phyloP scores from a whole-genome alignment of 2,797 vertebrate genomes.

The Chaunax sp. region DNA sequence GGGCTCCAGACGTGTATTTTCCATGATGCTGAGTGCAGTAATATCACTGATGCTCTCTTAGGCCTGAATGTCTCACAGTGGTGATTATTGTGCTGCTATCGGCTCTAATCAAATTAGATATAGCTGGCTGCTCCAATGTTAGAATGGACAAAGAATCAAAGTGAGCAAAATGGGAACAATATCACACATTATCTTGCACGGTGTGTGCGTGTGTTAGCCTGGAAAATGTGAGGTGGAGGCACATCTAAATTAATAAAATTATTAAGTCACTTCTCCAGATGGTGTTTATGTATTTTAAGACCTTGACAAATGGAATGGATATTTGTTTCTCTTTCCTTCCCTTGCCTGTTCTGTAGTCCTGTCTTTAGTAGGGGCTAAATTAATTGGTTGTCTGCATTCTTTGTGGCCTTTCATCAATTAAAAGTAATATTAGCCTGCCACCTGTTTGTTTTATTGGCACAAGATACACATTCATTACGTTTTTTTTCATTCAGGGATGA shows the following conservation, averaged over 20 bases:
- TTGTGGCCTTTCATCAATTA: conserved; percentile 79
- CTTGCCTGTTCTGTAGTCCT: conserved; percentile 35
- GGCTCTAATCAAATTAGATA: conserved; percentile 80
- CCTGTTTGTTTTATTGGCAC: conserved; percentile 60
- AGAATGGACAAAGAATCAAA: conserved; percentile 63
- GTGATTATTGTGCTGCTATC: conserved; percentile 70
- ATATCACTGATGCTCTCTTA: conserved; percentile 50
- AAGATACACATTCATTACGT: conserved; percentile 36
- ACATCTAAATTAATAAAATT: conserved; percentile 67
- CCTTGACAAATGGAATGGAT: conserved; percentile 64
- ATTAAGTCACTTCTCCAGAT: conserved; percentile 75
- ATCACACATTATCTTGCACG: conserved; percentile 54
- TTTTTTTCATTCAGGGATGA: conserved; percentile 42
- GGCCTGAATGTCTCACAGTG: conserved; percentile 48
- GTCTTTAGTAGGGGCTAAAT: conserved; percentile 65
- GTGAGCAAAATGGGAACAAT: conserved; percentile 66
- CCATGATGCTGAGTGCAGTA: conserved; percentile 68
- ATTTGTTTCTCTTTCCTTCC: conserved; percentile 51
- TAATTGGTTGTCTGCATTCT: conserved; percentile 67
- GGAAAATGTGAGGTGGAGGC: conserved; percentile 19
- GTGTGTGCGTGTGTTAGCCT: conserved; percentile 42
- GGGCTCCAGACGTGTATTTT: conserved; percentile 60
- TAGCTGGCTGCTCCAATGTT: conserved; percentile 64
- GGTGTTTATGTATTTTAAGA: conserved; percentile 80
- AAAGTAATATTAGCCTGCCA: conserved; percentile 44